These are phyloP conservation scores for Sclerurus mexicanus DNA, from an alignment of 2,113 vertebrate species.

Conservation along the genomic window DNA sequence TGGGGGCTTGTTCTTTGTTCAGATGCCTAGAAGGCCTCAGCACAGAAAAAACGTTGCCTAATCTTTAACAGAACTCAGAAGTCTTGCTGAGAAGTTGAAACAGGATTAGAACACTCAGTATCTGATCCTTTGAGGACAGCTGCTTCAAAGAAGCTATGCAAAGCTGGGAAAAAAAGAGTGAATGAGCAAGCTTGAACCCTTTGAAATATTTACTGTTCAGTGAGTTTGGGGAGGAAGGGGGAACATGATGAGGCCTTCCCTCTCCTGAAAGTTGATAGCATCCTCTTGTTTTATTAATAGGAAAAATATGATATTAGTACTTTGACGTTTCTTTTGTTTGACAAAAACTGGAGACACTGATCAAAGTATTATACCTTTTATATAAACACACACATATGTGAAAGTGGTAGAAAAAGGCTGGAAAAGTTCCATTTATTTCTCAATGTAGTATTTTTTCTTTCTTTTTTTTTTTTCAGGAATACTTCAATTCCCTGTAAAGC, in stretches of 20 bases:
- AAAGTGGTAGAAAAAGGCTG: neutral
- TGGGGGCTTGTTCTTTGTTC: neutral
- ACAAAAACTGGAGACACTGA: neutral
- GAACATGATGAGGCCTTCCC: neutral
- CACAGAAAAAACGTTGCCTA: neutral
- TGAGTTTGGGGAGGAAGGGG: neutral
- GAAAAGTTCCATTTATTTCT: neutral
- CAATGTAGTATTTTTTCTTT: neutral
- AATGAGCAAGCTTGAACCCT: conserved; percentile 13
- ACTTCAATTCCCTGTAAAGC: neutral
- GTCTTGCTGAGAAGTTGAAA: conserved; percentile 47
- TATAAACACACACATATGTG: neutral
- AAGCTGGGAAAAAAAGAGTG: neutral
- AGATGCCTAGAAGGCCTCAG: neutral
- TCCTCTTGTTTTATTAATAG: conserved; percentile 7
- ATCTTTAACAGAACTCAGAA: conserved; percentile 24
- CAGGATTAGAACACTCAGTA: conserved; percentile 29
- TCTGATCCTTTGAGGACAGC: conserved; percentile 26
- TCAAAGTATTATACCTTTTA: neutral
- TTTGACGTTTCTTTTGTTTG: neutral
- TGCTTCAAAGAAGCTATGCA: conserved; percentile 25
- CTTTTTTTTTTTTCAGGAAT: neutral
- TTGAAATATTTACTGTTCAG: conserved; percentile 14
- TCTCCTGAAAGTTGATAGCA: neutral
- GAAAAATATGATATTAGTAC: neutral